Base-by-base conservation (phyloP, 2,888 invertebrate genomes). In the Hedya salicella region DNA sequence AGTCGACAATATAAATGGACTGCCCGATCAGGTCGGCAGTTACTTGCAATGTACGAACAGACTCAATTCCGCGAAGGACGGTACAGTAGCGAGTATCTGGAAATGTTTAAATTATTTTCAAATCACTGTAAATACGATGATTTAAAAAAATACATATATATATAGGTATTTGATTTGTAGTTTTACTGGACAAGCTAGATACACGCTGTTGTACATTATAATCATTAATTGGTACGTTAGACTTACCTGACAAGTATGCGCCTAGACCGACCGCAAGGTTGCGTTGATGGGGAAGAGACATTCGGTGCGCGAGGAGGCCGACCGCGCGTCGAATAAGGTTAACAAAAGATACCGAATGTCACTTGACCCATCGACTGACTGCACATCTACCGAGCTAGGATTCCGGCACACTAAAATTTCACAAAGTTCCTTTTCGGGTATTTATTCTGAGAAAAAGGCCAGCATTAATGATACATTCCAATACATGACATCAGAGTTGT, bases 141-240 rank as follows among this genome's bases (percentile, higher is more conserved):
- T 65, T 68, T 71, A 70, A 68, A 68, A 71, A 70, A 70, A 60
- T 53, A 67, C 69, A 49, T 21, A 70, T 70, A 71, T 70, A 67
- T 65, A 68, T 70, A 49, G 17, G 70, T 70, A 71, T 70, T 68
- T 67, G 42, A 61, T 68, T 68, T 62, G 46, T 71, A 71, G 68
- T 69, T 70, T 46, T 39, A 36, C 48, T 54, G 46, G 62, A 54
- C 44, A 62, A 62, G 17, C 32, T 53, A 16, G 9, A 39, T 60
- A 9, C 54, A 39, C 40, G 30, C 54, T 48, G 54, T 48, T 54
- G 53, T 62, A 54, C 44, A 53, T 14, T 53, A 44, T 53, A n/a
- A 36, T 57, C 44, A 39, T 54, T 19, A 40, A 42, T 42, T 30
- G 14, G 30, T 42, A 50, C 14, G 56, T 30, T 30, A 30, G 49